Evolutionary conservation across 2,797 vertebrate species (phyloP).

Genomic region (Sebastiscus tertius): DNA sequence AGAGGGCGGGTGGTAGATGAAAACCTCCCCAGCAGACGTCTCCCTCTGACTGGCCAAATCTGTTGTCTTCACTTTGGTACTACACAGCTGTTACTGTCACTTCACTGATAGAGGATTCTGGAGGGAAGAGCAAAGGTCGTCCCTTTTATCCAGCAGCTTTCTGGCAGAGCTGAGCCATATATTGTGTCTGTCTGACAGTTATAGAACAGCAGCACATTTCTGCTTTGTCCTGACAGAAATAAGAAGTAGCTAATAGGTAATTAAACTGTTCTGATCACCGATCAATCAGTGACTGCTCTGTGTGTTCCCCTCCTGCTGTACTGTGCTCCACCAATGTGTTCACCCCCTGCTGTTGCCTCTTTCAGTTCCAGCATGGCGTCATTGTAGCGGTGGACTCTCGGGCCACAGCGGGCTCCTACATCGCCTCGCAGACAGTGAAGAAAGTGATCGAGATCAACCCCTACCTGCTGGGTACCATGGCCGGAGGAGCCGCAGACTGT

Average conservation of each 20-base stretch:
- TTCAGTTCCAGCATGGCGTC: constrained; percentile 89
- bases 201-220: background rate
- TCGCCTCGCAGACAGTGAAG: constrained; percentile 92
- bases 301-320: background rate
- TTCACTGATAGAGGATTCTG: constrained; percentile 14
- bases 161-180: constrained; percentile 4
- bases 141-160: constrained; percentile 24
- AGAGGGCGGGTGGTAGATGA: background rate
- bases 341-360: background rate
- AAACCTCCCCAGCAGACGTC: constrained; percentile 32
- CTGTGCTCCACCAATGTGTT: background rate
- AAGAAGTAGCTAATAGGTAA: background rate
- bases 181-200: constrained; percentile 1
- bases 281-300: background rate
- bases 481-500: constrained; percentile 92
- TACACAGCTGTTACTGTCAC: constrained; percentile 9
- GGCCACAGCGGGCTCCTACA: constrained; percentile 91
- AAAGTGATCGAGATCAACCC: constrained; percentile 96
- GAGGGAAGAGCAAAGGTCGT: constrained; percentile 8
- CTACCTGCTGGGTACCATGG: constrained; percentile 93
- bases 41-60: constrained; percentile 19
- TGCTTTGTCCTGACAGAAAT: background rate
- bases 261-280: background rate
- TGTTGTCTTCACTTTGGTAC: constrained; percentile 23
- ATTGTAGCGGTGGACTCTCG: constrained; percentile 93